Evolutionary conservation across 2,797 vertebrate species (phyloP).

Genomic region (Perodicticus potto): DNA sequence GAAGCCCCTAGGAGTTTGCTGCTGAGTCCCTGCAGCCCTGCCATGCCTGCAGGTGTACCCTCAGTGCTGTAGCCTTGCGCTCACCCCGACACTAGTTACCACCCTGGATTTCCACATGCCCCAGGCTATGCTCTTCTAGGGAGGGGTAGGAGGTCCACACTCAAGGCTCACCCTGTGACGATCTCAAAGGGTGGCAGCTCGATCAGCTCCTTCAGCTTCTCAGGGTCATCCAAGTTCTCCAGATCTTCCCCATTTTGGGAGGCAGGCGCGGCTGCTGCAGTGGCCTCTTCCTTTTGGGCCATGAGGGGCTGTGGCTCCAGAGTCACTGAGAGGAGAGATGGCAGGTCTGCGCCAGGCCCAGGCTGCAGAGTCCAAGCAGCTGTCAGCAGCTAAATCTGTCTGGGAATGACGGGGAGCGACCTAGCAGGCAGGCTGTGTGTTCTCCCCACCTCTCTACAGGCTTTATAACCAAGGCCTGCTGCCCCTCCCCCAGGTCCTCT

Average conservation of each 20-base stretch:
- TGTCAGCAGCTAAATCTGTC: constrained; percentile 88
- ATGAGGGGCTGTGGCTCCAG: constrained; percentile 75
- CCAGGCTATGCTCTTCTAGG: background rate
- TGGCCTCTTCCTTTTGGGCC: constrained; percentile 87
- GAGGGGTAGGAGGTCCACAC: background rate
- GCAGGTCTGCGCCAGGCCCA: constrained; percentile 66
- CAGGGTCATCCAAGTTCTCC: constrained; percentile 84
- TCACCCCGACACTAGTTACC: background rate
- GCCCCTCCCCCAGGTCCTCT: constrained; percentile 65
- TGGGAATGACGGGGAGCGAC: constrained; percentile 74
- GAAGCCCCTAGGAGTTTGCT: background rate
- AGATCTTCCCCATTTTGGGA: constrained; percentile 85
- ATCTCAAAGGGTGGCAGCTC: constrained; percentile 96
- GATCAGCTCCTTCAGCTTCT: constrained; percentile 91
- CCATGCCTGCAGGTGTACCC: accelerated
- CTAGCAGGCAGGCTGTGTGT: constrained; percentile 77
- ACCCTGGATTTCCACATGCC: background rate
- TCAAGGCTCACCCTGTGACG: constrained; percentile 92
- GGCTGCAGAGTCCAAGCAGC: constrained; percentile 84
- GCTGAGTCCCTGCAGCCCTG: background rate
- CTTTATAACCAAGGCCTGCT: constrained; percentile 77
- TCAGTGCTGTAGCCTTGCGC: background rate
- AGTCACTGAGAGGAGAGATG: constrained; percentile 64
- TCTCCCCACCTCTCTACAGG: constrained; percentile 61
- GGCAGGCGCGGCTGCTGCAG: background rate